These are phyloP conservation scores for Pterocles orientalis DNA, from an alignment of 2,113 vertebrate genomes.

Conservation along the genomic window DNA sequence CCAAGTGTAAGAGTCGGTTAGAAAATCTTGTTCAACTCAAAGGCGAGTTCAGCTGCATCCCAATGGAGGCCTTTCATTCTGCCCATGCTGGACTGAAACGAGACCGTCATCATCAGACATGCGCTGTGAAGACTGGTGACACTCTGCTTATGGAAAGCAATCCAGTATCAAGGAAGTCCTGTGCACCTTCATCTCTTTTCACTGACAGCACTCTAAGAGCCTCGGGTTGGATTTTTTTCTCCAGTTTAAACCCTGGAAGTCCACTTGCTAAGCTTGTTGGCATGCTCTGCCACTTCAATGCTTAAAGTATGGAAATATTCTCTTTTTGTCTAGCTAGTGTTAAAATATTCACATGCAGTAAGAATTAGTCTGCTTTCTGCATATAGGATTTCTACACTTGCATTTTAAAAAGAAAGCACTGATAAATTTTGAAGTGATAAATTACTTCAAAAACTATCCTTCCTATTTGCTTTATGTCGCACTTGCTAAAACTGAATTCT, in stretches of 20 bases:
- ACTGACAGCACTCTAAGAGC: background rate
- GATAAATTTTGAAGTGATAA: background rate
- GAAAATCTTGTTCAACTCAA: background rate
- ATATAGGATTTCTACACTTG: fast-evolving
- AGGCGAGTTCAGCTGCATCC: background rate
- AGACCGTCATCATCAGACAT: slow-evolving; percentile 25
- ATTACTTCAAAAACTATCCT: background rate
- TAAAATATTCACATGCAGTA: background rate
- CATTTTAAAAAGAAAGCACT: background rate
- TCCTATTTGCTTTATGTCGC: background rate
- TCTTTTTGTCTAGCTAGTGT: background rate
- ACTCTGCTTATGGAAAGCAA: background rate
- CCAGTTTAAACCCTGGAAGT: background rate
- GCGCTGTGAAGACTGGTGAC: slow-evolving; percentile 48
- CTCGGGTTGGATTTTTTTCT: background rate
- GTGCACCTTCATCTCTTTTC: slow-evolving; percentile 44
- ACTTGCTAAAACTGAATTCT: background rate
- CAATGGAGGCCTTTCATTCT: slow-evolving; percentile 41
- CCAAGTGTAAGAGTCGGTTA: too few relatives aligned
- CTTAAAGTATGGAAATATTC: background rate
- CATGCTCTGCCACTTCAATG: fast-evolving
- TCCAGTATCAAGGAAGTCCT: background rate
- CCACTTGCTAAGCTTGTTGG: background rate
- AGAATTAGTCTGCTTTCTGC: background rate
- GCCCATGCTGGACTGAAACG: background rate